phyloP scores from a whole-genome alignment of 2,113 vertebrate genomes.

The Ovis aries region ARS-UI_Ramb_v3.0 NC_056067.1:26147001-26147500 shows the following conservation, averaged over 20 bases:
- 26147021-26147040: neutral
- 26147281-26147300: neutral
- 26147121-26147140: neutral
- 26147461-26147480: neutral
- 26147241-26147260: neutral
- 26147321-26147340: neutral
- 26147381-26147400: neutral
- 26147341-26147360: neutral
- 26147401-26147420: neutral
- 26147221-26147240: fast-evolving
- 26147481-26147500: neutral
- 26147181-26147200: neutral
- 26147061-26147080: neutral
- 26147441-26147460: neutral
- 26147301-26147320: neutral
- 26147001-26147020: neutral
- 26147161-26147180: neutral
- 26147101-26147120: neutral
- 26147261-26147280: neutral
- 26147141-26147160: neutral
- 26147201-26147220: neutral
- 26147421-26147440: neutral
- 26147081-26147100: neutral
- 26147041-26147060: neutral
- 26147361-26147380: neutral